Base-by-base conservation (phyloP, 2,113 vertebrate species). In the Melospiza melodia region DNA sequence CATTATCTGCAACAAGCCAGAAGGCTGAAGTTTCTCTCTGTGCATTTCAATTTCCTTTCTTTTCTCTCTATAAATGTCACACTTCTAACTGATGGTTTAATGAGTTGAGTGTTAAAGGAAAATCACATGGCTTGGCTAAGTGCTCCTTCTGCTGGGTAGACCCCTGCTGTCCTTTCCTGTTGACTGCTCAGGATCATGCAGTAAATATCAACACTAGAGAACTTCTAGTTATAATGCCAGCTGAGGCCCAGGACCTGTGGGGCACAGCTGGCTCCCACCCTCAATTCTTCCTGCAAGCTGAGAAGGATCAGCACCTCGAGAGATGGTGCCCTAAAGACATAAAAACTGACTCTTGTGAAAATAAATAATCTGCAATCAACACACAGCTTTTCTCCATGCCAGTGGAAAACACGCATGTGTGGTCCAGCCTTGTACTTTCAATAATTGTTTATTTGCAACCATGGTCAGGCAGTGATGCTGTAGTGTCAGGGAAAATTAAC, bases 401-500 rank as follows among this genome's bases (percentile, higher is more conserved):
- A 89, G 46, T 67, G 89, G 93, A 94, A 95, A 95, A 93, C 63
- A 83, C 0, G 0, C 71, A 82, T 66, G 93, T 95, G 95, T 95
- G 94, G 93, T 90, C 96, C 89, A 94, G 71, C 54, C 87, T 80
- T 30, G 84, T 28, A 75, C 84, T 83, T 85, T 66, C 62, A 78
- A 6, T 79, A 87, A 85, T 39, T 87, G 74, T 93, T 96, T 95
- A 87, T 94, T 93, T 94, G 67, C 75, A 85, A 10, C 49, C 35
- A 63, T 0, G 0, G 71, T 41, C 87, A 89, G 89, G 75, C 94
- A 95, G 54, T 11, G 46, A 91, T 62, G 67, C 62, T 91, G 49
- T 35, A 49, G 57, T 43, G 43, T 85, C 58, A 91, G 84, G 58
- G 76, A 79, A 93, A 93, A 87, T 51, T 72, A 93, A 85, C 37